These are phyloP conservation scores for Ophion ventricosus DNA, from an alignment of 2,888 invertebrate species.

Conservation along the genomic window DNA sequence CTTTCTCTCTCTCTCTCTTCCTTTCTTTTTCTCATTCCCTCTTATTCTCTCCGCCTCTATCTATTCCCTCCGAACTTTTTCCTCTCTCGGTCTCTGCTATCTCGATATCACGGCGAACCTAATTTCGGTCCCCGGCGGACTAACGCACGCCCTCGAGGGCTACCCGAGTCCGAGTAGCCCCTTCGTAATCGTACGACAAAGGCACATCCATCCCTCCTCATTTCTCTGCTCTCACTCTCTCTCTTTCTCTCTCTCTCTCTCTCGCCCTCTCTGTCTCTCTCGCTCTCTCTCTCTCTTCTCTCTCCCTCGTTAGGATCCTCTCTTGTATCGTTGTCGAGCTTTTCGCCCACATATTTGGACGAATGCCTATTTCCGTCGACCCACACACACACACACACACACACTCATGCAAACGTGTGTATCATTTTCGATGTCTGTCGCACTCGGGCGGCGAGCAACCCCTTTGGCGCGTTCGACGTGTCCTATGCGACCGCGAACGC, in stretches of 20 bases:
- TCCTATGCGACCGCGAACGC: neutral
- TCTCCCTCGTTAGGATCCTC: neutral
- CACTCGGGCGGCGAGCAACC: constrained; percentile 37
- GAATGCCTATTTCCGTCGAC: constrained; percentile 9
- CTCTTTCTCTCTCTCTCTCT: constrained; percentile 20
- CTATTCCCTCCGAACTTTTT: neutral
- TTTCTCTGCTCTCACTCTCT: constrained; percentile 3
- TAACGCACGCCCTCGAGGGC: constrained; percentile 56
- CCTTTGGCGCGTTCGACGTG: constrained; percentile 14
- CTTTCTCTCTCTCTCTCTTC: too few species aligned
- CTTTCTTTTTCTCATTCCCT: too few species aligned
- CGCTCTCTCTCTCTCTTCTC: too few species aligned
- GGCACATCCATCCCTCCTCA: constrained; percentile 63
- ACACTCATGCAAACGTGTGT: constrained; percentile 17
- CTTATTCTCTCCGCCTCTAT: too few species aligned
- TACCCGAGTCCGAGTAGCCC: constrained; percentile 60
- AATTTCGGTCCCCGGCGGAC: constrained; percentile 71
- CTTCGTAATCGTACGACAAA: constrained; percentile 77
- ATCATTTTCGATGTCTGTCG: constrained; percentile 58
- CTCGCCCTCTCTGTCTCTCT: neutral
- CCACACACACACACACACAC: constrained; percentile 7
- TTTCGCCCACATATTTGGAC: constrained; percentile 6
- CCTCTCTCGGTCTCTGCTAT: neutral
- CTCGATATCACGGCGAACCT: constrained; percentile 74
- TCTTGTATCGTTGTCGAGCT: constrained; percentile 43